A percentile compares a stretch with the other conserved stretches of the same genome.
Evolutionary conservation across 2,888 invertebrate genomes (phyloP).

Genomic region (Fragum sueziense): DNA sequence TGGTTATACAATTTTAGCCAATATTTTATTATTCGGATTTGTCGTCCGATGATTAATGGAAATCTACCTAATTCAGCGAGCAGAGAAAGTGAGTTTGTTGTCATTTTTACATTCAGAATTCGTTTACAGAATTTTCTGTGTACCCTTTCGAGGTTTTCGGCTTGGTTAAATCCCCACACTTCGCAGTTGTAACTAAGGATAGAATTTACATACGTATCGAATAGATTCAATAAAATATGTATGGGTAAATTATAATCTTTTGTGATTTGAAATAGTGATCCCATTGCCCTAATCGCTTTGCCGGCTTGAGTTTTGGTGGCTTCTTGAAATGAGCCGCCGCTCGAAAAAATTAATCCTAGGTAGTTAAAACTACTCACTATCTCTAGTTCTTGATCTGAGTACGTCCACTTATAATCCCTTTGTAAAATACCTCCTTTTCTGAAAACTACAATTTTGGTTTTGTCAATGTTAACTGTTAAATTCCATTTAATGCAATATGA

Average conservation of each 20-base stretch:
- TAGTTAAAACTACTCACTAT: too few relatives aligned
- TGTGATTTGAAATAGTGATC: constrained; percentile 12
- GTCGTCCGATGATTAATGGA: constrained; percentile 2
- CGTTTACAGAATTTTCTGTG: constrained; percentile 34
- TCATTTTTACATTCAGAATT: constrained; percentile 4
- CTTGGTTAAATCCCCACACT: constrained; percentile 28
- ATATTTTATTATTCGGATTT: too few relatives aligned
- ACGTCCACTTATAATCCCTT: too few relatives aligned
- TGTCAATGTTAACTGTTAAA: too few relatives aligned
- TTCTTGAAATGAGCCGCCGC: too few relatives aligned
- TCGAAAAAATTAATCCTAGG: too few relatives aligned
- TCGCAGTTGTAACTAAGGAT: constrained; percentile 37
- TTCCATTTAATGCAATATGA: too few relatives aligned
- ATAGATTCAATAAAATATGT: constrained; percentile 28
- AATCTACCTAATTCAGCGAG: neutral
- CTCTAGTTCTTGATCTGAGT: too few relatives aligned
- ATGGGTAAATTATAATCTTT: constrained; percentile 3
- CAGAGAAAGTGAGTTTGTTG: neutral
- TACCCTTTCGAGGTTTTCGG: constrained; percentile 26
- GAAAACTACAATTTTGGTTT: too few relatives aligned
- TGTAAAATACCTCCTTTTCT: too few relatives aligned
- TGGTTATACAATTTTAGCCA: too few relatives aligned
- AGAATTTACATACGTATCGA: constrained; percentile 29
- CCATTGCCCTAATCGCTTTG: constrained; percentile 26
- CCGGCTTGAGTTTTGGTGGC: constrained; percentile 8